Base-by-base conservation (phyloP, 2,797 vertebrate species). In the Crenuchus spilurus region DNA sequence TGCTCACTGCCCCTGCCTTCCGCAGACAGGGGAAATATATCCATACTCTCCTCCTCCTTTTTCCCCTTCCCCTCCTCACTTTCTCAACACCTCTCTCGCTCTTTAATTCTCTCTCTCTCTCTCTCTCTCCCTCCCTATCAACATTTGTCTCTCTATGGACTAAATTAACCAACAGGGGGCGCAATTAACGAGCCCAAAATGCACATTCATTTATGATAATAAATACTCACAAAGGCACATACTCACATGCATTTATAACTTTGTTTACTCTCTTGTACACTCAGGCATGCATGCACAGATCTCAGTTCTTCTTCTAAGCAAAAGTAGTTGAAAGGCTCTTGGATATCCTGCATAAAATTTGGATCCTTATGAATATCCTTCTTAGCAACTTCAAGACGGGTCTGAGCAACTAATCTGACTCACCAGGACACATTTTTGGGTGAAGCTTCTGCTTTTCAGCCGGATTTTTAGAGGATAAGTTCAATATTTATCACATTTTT, bases 1-100 rank as follows among this genome's bases (percentile, higher is more conserved):
- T 72, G 66, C 75, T 79, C 77, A 82, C 83, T 81, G 80, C 83
- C 86, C 83, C 84, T 84, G 75, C 55, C 69, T 79, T 64, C 30
- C 58, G 51, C 33, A 68, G 57, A 71, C 14, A 33, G 71, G 58
- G 67, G 11, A 73, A 67, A 74, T 70, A 70, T 51, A 80, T 69
- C 22, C 46, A 57, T 35, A 31, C 30, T 60, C 44, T 60, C 55
- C 31, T 55, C 60, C 60, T 51, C 24, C 22, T 46, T 58, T 4
- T 7, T 26, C 24, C 24, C 24, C 30, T 16, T 22, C 14, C 20
- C 33, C 49, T 63, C 55, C 55, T 57, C 22, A 62, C 28, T 37
- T 35, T 44, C 37, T 37, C 39, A n/a, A n/a, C n/a, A n/a, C 14
- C 37, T 9, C 64, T 20, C 6, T 58, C 16, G 39, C 28, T 30